Conservation (phyloP, 2,888 invertebrate genomes). For the Rhodophaea formosa region DNA sequence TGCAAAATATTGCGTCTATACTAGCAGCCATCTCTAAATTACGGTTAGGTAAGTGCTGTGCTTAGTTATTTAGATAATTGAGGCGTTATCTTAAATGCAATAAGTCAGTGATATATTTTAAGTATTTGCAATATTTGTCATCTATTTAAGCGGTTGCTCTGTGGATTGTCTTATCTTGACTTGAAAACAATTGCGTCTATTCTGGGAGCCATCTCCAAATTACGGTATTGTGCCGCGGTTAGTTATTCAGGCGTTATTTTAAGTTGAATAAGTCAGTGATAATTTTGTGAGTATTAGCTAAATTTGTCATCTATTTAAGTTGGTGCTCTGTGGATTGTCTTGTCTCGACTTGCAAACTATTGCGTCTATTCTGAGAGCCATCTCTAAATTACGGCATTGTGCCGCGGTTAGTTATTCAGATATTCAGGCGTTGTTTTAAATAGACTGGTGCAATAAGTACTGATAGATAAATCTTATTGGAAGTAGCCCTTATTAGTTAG, state of each 20-base stretch:
- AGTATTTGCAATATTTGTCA: neutral
- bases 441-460: neutral
- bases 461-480: neutral
- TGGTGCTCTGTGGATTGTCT: neutral
- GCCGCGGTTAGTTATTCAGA: constrained; percentile 1
- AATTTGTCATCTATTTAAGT: neutral
- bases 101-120: too few relatives aligned
- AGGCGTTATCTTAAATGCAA: too few relatives aligned
- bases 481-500: neutral
- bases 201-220: constrained; percentile 13
- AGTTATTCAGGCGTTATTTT: too few relatives aligned
- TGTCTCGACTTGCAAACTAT: constrained; percentile 12
- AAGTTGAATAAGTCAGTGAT: too few relatives aligned
- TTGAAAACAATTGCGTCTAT: constrained; percentile 13
- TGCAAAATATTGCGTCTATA: too few relatives aligned
- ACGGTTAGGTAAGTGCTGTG: too few relatives aligned
- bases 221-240: constrained; percentile 6
- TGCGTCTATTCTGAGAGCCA: constrained; percentile 13
- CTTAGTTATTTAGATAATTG: too few relatives aligned
- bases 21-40: too few relatives aligned
- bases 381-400: constrained; percentile 14
- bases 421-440: neutral
- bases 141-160: neutral
- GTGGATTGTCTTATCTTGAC: constrained; percentile 3
- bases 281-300: too few relatives aligned